These are phyloP conservation scores for Dasyurus viverrinus DNA, from an alignment of 2,113 vertebrate genomes.

Conservation along the genomic window DNA sequence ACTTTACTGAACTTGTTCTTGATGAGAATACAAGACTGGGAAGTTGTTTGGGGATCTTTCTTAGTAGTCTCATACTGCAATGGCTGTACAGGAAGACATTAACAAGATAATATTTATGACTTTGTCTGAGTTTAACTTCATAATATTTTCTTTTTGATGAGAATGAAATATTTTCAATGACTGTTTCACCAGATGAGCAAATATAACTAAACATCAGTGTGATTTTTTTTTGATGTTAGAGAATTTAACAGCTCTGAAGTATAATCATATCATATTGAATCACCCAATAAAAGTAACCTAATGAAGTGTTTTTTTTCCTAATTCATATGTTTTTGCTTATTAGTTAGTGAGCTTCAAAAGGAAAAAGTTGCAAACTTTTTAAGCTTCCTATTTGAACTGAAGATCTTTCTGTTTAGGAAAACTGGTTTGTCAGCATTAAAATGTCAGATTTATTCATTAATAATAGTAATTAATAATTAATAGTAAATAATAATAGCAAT, in stretches of 20 bases:
- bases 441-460: conserved; percentile 58
- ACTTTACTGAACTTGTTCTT: conserved; percentile 60
- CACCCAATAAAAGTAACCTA: conserved; percentile 74
- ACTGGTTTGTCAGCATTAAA: conserved; percentile 69
- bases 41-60: conserved; percentile 51
- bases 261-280: conserved; percentile 69
- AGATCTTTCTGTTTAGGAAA: conserved; percentile 67
- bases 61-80: conserved; percentile 28
- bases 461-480: too few species aligned
- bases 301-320: conserved; percentile 67
- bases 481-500: too few species aligned
- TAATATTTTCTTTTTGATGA: conserved; percentile 67
- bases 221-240: conserved; percentile 69
- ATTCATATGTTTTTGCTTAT: conserved; percentile 78
- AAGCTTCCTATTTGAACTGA: conserved; percentile 67
- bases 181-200: conserved; percentile 73
- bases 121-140: conserved; percentile 72
- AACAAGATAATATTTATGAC: conserved; percentile 71
- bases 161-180: conserved; percentile 72
- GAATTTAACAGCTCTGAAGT: conserved; percentile 67
- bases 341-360: conserved; percentile 72
- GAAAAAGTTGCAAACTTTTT: conserved; percentile 66
- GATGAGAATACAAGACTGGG: conserved; percentile 74
- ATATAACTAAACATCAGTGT: conserved; percentile 67
- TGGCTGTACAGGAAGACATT: conserved; percentile 59